Conservation (phyloP, 1,140 invertebrate species). For the Zophobas morio region DNA sequence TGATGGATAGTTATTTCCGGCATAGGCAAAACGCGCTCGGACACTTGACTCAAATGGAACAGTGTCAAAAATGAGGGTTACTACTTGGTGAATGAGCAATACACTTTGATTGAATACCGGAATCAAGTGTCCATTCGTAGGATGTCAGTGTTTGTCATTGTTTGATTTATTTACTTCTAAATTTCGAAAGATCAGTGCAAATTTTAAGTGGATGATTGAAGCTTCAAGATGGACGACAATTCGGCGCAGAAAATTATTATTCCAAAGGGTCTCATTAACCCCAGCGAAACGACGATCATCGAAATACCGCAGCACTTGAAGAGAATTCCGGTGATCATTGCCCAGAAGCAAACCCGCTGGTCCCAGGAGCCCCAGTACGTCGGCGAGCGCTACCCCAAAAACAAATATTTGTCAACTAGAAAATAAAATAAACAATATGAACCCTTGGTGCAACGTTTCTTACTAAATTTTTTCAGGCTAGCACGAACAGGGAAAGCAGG, state of each 20-base stretch:
- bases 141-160: neutral
- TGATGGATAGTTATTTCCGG: no score
- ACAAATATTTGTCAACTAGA: conserved; percentile 1
- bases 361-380: neutral
- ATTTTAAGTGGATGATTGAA: neutral
- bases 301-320: conserved; percentile 50
- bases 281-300: conserved; percentile 52
- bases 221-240: neutral
- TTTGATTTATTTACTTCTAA: neutral
- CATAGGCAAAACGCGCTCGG: no score
- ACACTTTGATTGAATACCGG: neutral
- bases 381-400: neutral
- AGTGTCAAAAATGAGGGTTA: no score
- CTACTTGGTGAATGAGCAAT: neutral
- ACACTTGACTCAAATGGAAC: no score
- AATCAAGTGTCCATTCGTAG: no score
- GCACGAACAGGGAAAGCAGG: no score
- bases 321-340: conserved; percentile 48
- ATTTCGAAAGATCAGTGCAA: neutral
- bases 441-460: neutral
- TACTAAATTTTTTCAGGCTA: no score
- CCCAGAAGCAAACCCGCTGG: conserved; percentile 7
- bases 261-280: conserved; percentile 52
- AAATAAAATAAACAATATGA: conserved; percentile 16
- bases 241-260: conserved; percentile 51